These are phyloP conservation scores for Copidosoma floridanum DNA, from an alignment of 1,140 invertebrate species.

Conservation along the genomic window DNA sequence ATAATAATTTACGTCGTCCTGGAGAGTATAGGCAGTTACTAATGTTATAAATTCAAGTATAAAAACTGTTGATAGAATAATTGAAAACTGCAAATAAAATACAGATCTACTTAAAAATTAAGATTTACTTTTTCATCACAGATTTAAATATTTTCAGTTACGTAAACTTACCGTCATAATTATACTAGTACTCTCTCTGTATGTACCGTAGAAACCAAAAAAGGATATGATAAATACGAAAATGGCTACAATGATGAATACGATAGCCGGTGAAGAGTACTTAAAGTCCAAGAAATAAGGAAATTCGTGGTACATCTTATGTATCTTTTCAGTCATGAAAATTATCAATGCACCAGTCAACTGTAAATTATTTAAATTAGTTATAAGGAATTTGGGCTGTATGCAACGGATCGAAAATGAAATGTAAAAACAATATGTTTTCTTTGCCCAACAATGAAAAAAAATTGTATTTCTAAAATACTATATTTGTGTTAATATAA, in stretches of 20 bases:
- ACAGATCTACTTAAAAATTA: neutral
- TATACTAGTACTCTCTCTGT: constrained; percentile 80
- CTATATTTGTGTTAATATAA: too few species aligned
- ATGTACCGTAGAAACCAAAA: constrained; percentile 78
- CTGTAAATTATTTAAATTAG: too few species aligned
- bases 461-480: too few species aligned
- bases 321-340: too few species aligned
- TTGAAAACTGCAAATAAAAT: constrained; percentile 77
- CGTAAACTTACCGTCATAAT: constrained; percentile 69
- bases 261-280: constrained; percentile 70
- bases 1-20: constrained; percentile 61
- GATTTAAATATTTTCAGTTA: too few species aligned
- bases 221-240: constrained; percentile 77
- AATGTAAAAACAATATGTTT: too few species aligned
- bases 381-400: too few species aligned
- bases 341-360: too few species aligned
- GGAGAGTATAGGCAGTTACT: constrained; percentile 74
- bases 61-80: constrained; percentile 71
- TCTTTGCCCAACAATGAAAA: too few species aligned
- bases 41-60: constrained; percentile 79
- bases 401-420: too few species aligned
- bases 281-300: constrained; percentile 66
- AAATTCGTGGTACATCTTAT: constrained; percentile 74
- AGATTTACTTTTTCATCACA: neutral
- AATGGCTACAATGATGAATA: constrained; percentile 74